phyloP scores from a whole-genome alignment of 92 coral and sea anemone species.

The Siderastrea radians region DNA sequence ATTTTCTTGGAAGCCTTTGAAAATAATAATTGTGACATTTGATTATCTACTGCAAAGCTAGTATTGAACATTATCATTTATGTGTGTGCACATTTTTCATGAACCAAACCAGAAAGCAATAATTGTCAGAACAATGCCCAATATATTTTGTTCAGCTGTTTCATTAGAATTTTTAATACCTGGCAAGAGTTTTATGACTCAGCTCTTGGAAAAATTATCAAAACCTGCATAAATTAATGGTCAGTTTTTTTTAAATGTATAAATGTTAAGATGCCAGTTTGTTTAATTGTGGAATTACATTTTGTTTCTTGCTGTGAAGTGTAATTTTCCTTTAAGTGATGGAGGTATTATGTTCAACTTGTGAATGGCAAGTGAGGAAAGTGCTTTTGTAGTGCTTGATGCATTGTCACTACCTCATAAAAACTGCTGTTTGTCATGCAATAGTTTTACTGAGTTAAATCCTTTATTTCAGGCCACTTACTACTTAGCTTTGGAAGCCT shows the following conservation, averaged over 20 bases:
- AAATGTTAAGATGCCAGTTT: background rate
- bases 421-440: constrained; percentile 13
- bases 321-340: background rate
- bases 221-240: background rate
- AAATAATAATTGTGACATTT: too few species aligned
- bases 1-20: background rate
- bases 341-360: background rate
- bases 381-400: background rate
- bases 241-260: background rate
- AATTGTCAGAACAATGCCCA: background rate
- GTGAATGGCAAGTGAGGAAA: constrained; percentile 1
- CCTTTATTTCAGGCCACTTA: constrained; percentile 81
- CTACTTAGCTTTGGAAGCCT: constrained; percentile 85
- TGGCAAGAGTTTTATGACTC: constrained; percentile 9
- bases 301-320: background rate
- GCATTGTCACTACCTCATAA: background rate
- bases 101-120: constrained; percentile 3
- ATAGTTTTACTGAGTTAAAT: background rate
- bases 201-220: constrained; percentile 1
- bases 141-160: constrained; percentile 42
- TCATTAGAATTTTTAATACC: background rate
- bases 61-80: background rate
- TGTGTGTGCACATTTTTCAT: background rate
- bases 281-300: background rate
- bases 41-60: background rate